Conservation (phyloP, 1,140 invertebrate species). For the Atta texana region DNA sequence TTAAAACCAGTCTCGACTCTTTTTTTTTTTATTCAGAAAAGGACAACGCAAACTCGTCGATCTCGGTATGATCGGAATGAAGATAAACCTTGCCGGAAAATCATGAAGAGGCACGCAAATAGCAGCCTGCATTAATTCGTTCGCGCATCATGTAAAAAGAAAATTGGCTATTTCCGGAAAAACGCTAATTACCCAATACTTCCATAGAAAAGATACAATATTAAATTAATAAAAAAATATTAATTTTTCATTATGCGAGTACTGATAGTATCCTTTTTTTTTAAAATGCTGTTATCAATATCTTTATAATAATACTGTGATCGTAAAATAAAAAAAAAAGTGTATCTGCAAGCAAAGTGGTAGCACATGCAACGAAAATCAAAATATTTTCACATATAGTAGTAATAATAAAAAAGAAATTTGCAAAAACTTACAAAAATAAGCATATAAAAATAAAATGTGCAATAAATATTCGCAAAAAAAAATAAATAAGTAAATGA, state of each 20-base stretch:
- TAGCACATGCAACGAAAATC: neutral
- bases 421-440: constrained; percentile 5
- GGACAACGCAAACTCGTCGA: constrained; percentile 26
- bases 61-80: constrained; percentile 49
- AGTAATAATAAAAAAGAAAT: neutral
- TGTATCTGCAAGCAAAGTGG: neutral
- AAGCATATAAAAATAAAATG: neutral
- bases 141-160: neutral
- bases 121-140: neutral
- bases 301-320: neutral
- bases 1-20: constrained; percentile 44
- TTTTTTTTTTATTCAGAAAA: constrained; percentile 3
- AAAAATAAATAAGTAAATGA: neutral
- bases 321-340: constrained; percentile 6
- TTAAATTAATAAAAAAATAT: neutral
- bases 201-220: neutral
- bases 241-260: neutral
- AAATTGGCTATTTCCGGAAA: constrained; percentile 17
- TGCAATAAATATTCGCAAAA: neutral
- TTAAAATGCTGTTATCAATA: neutral
- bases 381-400: neutral
- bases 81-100: constrained; percentile 28
- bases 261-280: neutral
- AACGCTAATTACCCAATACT: neutral
- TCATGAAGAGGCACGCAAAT: neutral